These are phyloP conservation scores for Motacilla alba DNA, from an alignment of 2,113 vertebrate genomes.

Conservation along the genomic window DNA sequence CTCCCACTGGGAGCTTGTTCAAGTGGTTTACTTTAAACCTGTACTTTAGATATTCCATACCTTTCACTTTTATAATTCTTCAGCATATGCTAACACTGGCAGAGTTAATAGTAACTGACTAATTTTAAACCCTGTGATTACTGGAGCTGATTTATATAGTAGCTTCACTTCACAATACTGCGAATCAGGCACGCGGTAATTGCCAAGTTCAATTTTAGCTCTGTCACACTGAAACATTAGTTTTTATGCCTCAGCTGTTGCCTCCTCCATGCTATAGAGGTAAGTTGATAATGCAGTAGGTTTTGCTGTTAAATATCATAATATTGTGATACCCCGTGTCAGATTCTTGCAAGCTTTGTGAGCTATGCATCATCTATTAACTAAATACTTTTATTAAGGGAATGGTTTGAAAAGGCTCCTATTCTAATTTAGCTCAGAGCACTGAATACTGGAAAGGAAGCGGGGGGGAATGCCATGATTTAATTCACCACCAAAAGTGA, in stretches of 20 bases:
- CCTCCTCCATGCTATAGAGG: constrained; percentile 69
- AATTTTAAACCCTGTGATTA: constrained; percentile 83
- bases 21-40: constrained; percentile 47
- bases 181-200: constrained; percentile 70
- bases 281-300: constrained; percentile 73
- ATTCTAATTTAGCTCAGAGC: constrained; percentile 10
- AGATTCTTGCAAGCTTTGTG: constrained; percentile 67
- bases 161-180: constrained; percentile 73
- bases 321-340: constrained; percentile 78
- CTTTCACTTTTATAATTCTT: constrained; percentile 40
- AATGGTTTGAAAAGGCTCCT: constrained; percentile 30
- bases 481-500: neutral
- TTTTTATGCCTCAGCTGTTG: constrained; percentile 73
- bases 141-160: constrained; percentile 78
- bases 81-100: constrained; percentile 56
- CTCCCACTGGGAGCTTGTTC: constrained; percentile 53
- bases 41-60: constrained; percentile 41
- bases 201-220: constrained; percentile 82
- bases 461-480: neutral
- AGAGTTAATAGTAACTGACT: constrained; percentile 77
- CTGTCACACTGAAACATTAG: constrained; percentile 73
- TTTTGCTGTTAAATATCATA: constrained; percentile 74
- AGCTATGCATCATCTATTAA: constrained; percentile 65
- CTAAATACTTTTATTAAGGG: constrained; percentile 51
- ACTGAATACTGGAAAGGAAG: neutral